Evolutionary conservation across 1,140 invertebrate genomes (phyloP).

Genomic region (Bombus terrestris): DNA sequence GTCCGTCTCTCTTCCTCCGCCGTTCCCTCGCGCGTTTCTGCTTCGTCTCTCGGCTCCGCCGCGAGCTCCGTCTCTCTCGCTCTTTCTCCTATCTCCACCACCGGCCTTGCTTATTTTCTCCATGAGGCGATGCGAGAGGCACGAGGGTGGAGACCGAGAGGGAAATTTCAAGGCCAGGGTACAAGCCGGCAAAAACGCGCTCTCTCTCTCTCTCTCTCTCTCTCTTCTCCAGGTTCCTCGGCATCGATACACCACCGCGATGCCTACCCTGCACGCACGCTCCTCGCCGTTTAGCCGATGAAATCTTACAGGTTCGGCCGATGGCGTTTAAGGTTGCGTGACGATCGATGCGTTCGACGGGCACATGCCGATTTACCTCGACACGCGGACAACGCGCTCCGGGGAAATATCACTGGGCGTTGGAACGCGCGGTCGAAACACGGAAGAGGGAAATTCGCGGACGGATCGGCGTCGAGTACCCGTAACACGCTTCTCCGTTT

Average conservation of each 20-base stretch:
- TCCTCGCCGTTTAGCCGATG: no score
- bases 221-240: background rate
- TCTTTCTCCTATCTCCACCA: slow-evolving; percentile 18
- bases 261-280: background rate
- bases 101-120: slow-evolving; percentile 35
- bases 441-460: no score
- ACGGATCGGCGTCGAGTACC: no score
- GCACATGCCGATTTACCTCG: no score
- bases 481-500: no score
- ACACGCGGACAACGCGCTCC: no score
- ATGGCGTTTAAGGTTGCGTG: no score
- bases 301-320: slow-evolving; percentile 33
- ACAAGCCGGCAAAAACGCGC: slow-evolving; percentile 37
- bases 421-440: no score
- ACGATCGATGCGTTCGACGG: no score
- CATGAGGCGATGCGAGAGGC: slow-evolving; percentile 22
- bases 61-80: background rate
- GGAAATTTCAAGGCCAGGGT: slow-evolving; percentile 71
- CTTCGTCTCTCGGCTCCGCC: background rate
- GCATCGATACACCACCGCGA: background rate
- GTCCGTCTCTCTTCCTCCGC: slow-evolving; percentile 40
- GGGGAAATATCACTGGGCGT: no score
- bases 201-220: background rate
- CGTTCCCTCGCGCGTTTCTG: slow-evolving; percentile 7
- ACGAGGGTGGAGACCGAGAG: slow-evolving; percentile 55